phyloP scores from a whole-genome alignment of 2,888 invertebrate genomes.

The Ophraella communa region DNA sequence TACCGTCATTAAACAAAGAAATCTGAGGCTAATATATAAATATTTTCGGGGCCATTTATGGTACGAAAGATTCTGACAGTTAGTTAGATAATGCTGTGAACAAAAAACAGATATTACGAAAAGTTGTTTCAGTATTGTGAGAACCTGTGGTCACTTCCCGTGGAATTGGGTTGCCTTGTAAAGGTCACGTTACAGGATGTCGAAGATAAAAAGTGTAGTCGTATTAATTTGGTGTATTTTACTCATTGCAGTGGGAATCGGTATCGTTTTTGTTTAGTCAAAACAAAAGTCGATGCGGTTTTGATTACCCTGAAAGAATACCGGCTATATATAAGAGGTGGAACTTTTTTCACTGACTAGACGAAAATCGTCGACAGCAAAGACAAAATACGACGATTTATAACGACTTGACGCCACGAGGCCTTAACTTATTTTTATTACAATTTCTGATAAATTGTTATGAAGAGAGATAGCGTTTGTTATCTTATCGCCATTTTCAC shows the following conservation, averaged over 20 bases:
- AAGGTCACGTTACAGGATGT: slow-evolving; percentile 29
- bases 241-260: too few relatives aligned
- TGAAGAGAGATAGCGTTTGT: neutral
- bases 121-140: slow-evolving; percentile 37
- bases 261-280: too few relatives aligned
- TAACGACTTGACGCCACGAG: neutral
- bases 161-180: slow-evolving; percentile 48
- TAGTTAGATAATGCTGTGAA: slow-evolving; percentile 2
- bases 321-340: too few relatives aligned
- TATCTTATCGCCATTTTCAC: neutral
- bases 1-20: too few relatives aligned
- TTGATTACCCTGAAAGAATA: too few relatives aligned
- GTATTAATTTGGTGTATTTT: too few relatives aligned
- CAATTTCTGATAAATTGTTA: neutral
- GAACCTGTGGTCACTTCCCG: slow-evolving; percentile 42
- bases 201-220: too few relatives aligned
- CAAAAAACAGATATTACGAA: slow-evolving; percentile 7
- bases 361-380: neutral
- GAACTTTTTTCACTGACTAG: too few relatives aligned
- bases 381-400: neutral
- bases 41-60: too few relatives aligned
- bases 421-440: neutral
- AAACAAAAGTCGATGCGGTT: too few relatives aligned
- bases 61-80: too few relatives aligned
- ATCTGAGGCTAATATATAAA: too few relatives aligned